phyloP scores from a whole-genome alignment of 2,797 vertebrate genomes.

The Rhinatrema bivittatum region DNA sequence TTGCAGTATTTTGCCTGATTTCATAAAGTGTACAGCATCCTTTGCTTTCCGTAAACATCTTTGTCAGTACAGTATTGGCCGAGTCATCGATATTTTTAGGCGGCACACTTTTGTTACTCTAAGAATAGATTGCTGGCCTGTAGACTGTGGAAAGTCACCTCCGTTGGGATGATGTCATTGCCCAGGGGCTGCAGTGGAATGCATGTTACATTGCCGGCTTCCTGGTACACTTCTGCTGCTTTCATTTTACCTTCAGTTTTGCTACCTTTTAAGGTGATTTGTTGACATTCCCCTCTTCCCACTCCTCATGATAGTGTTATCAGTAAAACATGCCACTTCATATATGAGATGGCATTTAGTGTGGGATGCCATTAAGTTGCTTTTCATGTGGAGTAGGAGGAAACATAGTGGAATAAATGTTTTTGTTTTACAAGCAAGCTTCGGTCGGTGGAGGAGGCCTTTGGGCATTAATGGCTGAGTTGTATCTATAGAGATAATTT shows the following conservation, averaged over 20 bases:
- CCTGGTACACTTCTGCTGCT: conserved; percentile 21
- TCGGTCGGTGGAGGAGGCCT: too few species aligned
- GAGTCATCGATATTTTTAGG: conserved; percentile 65
- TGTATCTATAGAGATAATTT: too few species aligned
- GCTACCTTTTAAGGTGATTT: conserved; percentile 35
- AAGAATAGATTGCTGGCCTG: conserved; percentile 56
- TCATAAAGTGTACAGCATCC: conserved; percentile 24
- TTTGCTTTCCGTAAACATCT: conserved; percentile 37
- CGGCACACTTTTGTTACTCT: conserved; percentile 47
- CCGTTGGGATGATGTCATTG: conserved; percentile 41
- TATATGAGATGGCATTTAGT: not conserved
- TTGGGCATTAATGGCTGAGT: too few species aligned
- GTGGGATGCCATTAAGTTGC: too few species aligned
- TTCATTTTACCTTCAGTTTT: conserved; percentile 36
- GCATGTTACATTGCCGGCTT: conserved; percentile 27
- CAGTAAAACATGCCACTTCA: conserved; percentile 12
- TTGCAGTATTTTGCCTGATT: conserved; percentile 23
- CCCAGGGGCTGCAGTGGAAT: conserved; percentile 39
- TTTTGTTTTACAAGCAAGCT: too few species aligned
- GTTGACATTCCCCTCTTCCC: too few species aligned
- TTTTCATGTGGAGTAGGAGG: too few species aligned
- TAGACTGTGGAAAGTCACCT: conserved; percentile 53
- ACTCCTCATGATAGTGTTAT: not conserved
- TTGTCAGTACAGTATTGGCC: conserved; percentile 53
- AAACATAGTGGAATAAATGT: not conserved